Conservation (phyloP, 2,113 vertebrate genomes). For the Paramormyrops kingsleyae region DNA sequence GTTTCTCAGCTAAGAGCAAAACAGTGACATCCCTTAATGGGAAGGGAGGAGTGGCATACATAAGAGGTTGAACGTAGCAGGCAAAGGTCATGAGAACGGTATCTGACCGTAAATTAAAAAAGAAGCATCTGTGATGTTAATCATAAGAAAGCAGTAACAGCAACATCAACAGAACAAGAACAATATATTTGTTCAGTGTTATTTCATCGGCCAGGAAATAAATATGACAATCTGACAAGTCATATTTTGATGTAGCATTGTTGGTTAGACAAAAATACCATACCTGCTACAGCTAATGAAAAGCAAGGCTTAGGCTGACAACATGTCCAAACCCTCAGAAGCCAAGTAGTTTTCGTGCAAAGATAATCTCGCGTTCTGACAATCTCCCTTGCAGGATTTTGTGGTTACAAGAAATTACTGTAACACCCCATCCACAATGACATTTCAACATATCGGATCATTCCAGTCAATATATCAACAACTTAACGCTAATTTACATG, state of each 20-base stretch:
- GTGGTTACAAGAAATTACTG: background rate
- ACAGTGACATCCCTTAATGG: background rate
- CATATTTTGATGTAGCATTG: background rate
- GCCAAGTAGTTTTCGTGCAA: background rate
- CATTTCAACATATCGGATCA: background rate
- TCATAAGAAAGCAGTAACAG: background rate
- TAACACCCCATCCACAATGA: background rate
- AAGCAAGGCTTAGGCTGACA: background rate
- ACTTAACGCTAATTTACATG: background rate
- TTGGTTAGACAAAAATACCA: background rate
- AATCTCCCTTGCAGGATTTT: background rate
- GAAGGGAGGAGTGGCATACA: background rate
- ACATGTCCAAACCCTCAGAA: background rate
- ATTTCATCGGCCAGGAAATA: background rate
- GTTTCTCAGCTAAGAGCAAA: background rate
- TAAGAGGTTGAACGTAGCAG: background rate
- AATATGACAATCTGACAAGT: background rate
- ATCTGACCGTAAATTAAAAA: background rate
- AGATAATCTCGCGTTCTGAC: background rate
- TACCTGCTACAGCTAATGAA: background rate
- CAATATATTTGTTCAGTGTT: background rate
- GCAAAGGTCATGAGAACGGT: background rate
- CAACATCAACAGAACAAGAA: background rate
- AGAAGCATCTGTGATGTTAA: background rate
- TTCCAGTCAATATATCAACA: background rate